Evolutionary conservation across 1,140 invertebrate species (phyloP).

Genomic region (Sycophaga agraensis): DNA sequence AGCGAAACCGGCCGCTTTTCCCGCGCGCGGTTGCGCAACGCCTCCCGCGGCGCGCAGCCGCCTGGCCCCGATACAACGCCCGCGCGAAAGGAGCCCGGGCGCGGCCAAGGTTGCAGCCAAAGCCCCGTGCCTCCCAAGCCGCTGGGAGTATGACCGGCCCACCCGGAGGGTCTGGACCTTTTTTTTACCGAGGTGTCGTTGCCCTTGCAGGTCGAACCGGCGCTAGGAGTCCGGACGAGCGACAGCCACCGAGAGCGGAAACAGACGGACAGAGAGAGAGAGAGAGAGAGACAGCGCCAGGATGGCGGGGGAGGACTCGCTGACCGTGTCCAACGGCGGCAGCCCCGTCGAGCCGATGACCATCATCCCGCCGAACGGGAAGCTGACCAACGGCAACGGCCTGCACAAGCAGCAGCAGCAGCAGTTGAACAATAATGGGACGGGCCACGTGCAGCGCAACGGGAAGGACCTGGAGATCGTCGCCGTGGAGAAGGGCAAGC

Average conservation of each 20-base stretch:
- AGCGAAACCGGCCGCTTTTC: no score
- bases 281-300: background rate
- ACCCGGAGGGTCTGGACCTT: no score
- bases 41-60: no score
- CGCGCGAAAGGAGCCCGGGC: no score
- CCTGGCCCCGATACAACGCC: no score
- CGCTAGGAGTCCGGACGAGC: no score
- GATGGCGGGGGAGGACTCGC: slow-evolving; percentile 49
- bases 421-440: slow-evolving; percentile 51
- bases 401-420: slow-evolving; percentile 29
- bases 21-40: no score
- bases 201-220: no score
- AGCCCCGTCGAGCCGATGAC: slow-evolving; percentile 42
- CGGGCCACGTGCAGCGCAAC: slow-evolving; percentile 44
- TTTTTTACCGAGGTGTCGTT: no score
- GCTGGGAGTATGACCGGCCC: no score
- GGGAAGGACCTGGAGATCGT: slow-evolving; percentile 46
- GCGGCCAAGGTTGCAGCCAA: no score
- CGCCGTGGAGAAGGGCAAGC: slow-evolving; percentile 43
- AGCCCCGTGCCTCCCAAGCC: no score
- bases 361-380: slow-evolving; percentile 44
- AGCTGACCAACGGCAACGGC: slow-evolving; percentile 49
- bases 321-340: slow-evolving; percentile 46
- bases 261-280: background rate
- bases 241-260: background rate